Conservation (phyloP, 2,888 invertebrate genomes). For the Girardia tigrina region DNA sequence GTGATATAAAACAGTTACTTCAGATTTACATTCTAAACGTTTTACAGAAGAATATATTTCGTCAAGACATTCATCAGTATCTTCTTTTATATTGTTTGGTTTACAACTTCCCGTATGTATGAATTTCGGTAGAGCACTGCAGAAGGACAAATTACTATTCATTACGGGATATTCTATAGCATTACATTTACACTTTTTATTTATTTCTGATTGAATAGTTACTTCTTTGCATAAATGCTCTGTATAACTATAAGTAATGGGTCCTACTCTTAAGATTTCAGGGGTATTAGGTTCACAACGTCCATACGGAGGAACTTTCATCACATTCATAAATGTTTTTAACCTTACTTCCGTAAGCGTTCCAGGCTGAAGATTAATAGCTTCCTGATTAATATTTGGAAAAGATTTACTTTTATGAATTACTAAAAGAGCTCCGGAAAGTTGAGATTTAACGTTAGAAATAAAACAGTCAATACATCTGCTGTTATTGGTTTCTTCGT, state of each 20-base stretch:
- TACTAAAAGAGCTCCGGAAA: conserved; percentile 32
- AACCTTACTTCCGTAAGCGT: conserved; percentile 35
- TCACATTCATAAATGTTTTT: conserved; percentile 30
- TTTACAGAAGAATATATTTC: conserved; percentile 14
- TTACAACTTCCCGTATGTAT: conserved; percentile 27
- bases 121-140: conserved; percentile 30
- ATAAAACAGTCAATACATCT: conserved; percentile 32
- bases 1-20: conserved; percentile 32
- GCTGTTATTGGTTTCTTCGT: conserved; percentile 25
- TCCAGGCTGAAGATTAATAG: conserved; percentile 33
- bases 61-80: background rate
- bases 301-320: conserved; percentile 35
- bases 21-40: conserved; percentile 27
- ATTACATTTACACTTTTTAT: conserved; percentile 33
- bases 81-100: background rate
- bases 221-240: conserved; percentile 32
- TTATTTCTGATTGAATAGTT: conserved; percentile 33
- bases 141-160: conserved; percentile 27
- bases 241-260: conserved; percentile 12
- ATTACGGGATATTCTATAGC: conserved; percentile 35
- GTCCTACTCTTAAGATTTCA: background rate
- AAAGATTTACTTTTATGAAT: conserved; percentile 34
- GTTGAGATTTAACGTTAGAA: conserved; percentile 32
- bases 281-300: conserved; percentile 34
- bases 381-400: conserved; percentile 34